These are phyloP conservation scores for Aleiodes sp. DNA, from an alignment of 1,140 invertebrate genomes.

Conservation along the genomic window DNA sequence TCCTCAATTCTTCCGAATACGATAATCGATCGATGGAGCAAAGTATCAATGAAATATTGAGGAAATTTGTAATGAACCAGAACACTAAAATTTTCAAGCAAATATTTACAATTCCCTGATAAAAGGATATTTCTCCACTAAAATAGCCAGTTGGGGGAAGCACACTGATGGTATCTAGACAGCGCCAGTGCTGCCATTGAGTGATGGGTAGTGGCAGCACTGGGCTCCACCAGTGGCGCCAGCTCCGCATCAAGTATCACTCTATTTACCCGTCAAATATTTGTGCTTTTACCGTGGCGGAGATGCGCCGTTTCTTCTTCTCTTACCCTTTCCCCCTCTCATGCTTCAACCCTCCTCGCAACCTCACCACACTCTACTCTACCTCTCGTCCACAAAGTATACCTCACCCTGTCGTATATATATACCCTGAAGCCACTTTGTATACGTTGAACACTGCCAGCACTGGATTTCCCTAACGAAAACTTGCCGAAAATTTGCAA, in stretches of 20 bases:
- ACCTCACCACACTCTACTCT: background rate
- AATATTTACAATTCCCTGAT: slow-evolving; percentile 55
- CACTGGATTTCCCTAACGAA: slow-evolving; percentile 63
- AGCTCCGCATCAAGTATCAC: slow-evolving; percentile 64
- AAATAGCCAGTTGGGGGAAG: slow-evolving; percentile 49
- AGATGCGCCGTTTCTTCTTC: slow-evolving; percentile 51
- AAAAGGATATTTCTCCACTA: slow-evolving; percentile 32
- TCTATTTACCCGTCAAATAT: slow-evolving; percentile 68
- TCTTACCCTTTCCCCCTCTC: slow-evolving; percentile 41
- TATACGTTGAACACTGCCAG: slow-evolving; percentile 60
- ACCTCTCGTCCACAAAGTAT: background rate
- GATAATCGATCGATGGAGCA: too few species aligned
- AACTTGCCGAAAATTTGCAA: slow-evolving; percentile 66
- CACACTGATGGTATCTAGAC: slow-evolving; percentile 18
- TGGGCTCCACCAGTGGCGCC: slow-evolving; percentile 33
- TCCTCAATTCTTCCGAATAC: too few species aligned
- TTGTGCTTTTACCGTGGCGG: slow-evolving; percentile 65
- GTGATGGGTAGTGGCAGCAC: slow-evolving; percentile 31
- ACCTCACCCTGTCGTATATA: background rate
- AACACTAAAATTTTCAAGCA: slow-evolving; percentile 56
- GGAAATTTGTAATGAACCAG: too few species aligned
- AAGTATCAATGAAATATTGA: too few species aligned
- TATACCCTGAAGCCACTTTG: slow-evolving; percentile 62
- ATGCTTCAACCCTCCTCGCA: background rate
- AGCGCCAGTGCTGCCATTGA: slow-evolving; percentile 41